A percentile compares a stretch with the other conserved stretches of the same genome.
These are phyloP conservation scores for Natator depressus DNA, from an alignment of 2,113 vertebrate species.

Conservation along the genomic window DNA sequence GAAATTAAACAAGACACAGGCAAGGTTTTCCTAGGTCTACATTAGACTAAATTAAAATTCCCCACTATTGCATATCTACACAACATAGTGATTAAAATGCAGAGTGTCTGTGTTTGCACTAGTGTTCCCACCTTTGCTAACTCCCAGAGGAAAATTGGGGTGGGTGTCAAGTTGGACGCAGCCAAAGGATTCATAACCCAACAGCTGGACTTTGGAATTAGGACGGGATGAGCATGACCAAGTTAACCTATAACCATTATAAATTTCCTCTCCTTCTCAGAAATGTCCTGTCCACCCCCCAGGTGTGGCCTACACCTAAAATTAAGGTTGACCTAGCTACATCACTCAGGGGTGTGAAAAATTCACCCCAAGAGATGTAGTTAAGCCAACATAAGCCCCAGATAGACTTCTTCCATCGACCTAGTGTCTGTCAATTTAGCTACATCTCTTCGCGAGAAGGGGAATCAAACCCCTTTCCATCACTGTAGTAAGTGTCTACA, in stretches of 20 bases:
- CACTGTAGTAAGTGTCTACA: too few species aligned
- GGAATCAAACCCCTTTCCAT: too few species aligned
- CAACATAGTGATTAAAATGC: accelerated
- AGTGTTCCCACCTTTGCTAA: neutral
- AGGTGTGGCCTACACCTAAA: too few species aligned
- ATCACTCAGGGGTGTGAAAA: too few species aligned
- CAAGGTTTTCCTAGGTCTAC: constrained; percentile 20
- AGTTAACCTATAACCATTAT: neutral
- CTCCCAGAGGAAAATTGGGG: neutral
- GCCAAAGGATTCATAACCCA: neutral
- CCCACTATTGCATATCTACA: neutral
- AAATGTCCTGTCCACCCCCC: too few species aligned
- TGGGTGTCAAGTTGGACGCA: accelerated
- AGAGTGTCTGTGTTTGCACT: neutral
- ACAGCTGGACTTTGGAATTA: neutral
- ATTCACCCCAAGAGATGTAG: too few species aligned
- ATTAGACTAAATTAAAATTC: neutral
- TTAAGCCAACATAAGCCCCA: too few species aligned
- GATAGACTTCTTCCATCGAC: too few species aligned
- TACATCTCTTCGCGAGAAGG: too few species aligned
- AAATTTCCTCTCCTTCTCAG: neutral
- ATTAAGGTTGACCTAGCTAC: too few species aligned
- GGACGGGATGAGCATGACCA: too few species aligned
- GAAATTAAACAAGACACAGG: constrained; percentile 18
- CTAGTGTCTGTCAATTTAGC: too few species aligned